These are phyloP conservation scores for Tyrannus savana DNA, from an alignment of 2,113 vertebrate species.

Conservation along the genomic window DNA sequence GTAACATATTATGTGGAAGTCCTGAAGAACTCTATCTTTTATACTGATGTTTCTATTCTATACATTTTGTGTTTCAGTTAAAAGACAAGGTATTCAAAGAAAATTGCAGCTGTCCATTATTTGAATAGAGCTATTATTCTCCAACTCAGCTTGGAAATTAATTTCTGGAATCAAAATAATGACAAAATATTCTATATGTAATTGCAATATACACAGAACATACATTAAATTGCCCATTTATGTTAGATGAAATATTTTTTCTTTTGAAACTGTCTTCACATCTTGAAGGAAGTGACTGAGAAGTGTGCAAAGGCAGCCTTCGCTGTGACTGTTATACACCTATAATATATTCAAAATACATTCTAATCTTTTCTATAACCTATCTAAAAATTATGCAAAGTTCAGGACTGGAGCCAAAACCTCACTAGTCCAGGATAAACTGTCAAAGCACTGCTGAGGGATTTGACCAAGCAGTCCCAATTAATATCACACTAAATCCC, in stretches of 20 bases:
- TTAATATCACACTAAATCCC: constrained; percentile 26
- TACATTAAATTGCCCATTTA: not conserved
- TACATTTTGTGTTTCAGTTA: not conserved
- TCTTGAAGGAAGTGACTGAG: not conserved
- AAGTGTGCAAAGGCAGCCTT: not conserved
- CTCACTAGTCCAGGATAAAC: not conserved
- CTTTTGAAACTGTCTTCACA: not conserved
- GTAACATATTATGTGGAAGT: not conserved
- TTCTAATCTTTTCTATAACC: not conserved
- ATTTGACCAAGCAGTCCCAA: constrained; percentile 32
- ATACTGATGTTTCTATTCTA: not conserved
- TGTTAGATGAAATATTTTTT: not conserved
- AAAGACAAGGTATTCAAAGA: not conserved
- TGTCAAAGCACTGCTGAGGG: not conserved
- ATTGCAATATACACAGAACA: not conserved
- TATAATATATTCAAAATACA: not conserved
- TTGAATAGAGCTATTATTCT: not conserved
- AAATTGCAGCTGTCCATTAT: not conserved
- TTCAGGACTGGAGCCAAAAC: not conserved
- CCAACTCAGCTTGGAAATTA: not conserved
- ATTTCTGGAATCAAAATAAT: constrained; percentile 1
- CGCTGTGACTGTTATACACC: not conserved
- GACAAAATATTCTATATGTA: not conserved
- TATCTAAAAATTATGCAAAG: not conserved
- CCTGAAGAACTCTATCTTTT: not conserved